A percentile compares a stretch with the other conserved stretches of the same genome.
These are phyloP conservation scores for Charaxes varanes DNA, from an alignment of 1,140 invertebrate species.

Conservation along the genomic window DNA sequence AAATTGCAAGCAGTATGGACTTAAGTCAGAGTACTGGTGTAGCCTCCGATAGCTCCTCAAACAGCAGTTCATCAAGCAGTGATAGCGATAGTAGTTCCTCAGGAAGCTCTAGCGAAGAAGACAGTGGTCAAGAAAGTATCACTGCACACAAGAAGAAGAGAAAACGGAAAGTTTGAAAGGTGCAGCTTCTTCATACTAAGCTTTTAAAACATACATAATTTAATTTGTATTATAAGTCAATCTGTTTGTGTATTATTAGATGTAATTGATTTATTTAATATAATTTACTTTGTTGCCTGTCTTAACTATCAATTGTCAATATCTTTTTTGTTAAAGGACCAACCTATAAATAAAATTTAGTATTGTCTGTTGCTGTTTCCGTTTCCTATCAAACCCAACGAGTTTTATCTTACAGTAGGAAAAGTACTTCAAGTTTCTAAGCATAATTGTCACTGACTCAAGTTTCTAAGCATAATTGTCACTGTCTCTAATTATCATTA, in stretches of 20 bases:
- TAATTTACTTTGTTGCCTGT: constrained; percentile 37
- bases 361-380: too few relatives aligned
- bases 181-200: neutral
- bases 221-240: constrained; percentile 31
- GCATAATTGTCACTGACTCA: too few relatives aligned
- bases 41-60: constrained; percentile 95
- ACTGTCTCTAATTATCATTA: too few relatives aligned
- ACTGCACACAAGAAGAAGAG: constrained; percentile 92
- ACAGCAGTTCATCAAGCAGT: constrained; percentile 88
- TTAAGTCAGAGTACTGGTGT: constrained; percentile 90
- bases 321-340: constrained; percentile 48
- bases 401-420: too few relatives aligned
- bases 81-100: constrained; percentile 80
- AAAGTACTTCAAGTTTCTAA: too few relatives aligned
- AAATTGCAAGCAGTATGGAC: constrained; percentile 90
- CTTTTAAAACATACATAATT: neutral
- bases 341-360: constrained; percentile 20
- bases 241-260: constrained; percentile 61
- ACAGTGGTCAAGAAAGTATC: constrained; percentile 91
- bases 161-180: constrained; percentile 71
- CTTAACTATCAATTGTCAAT: constrained; percentile 20
- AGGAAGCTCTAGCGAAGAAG: constrained; percentile 76
- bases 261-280: constrained; percentile 38
- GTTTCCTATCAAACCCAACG: too few relatives aligned
- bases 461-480: too few relatives aligned